These are phyloP conservation scores for Melopsittacus undulatus DNA, from an alignment of 2,797 vertebrate species.

Conservation along the genomic window DNA sequence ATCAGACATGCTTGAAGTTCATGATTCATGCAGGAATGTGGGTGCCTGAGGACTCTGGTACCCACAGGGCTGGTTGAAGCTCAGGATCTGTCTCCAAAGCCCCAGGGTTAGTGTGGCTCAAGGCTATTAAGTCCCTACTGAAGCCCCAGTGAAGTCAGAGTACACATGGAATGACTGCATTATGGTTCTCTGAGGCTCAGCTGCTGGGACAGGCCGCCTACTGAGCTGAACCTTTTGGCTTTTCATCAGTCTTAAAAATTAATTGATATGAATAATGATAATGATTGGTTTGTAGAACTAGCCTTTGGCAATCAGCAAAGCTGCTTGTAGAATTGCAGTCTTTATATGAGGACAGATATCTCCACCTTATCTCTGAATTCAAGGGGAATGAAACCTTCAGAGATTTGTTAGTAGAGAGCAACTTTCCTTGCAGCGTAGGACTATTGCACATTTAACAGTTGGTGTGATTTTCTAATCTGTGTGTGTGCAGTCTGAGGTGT, in stretches of 20 bases:
- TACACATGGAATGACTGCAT: neutral
- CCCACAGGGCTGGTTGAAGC: rapidly evolving
- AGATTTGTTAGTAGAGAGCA: neutral
- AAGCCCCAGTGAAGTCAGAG: rapidly evolving
- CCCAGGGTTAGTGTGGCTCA: neutral
- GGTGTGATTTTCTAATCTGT: neutral
- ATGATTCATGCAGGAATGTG: neutral
- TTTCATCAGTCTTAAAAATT: neutral
- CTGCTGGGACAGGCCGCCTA: neutral
- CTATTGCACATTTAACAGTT: neutral
- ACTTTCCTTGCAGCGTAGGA: neutral
- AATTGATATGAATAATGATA: neutral
- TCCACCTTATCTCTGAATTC: neutral
- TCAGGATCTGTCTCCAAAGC: neutral
- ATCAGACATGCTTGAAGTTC: neutral
- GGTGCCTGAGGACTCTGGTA: neutral
- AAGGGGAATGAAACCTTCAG: neutral
- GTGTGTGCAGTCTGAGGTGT: neutral
- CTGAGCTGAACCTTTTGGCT: neutral
- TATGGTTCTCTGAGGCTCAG: neutral
- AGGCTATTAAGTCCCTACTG: neutral
- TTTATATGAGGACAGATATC: neutral
- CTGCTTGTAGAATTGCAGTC: neutral
- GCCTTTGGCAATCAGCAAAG: neutral
- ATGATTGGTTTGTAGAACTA: neutral